Conservation (phyloP, 1,140 invertebrate genomes). For the Drosophila bocki region DNA sequence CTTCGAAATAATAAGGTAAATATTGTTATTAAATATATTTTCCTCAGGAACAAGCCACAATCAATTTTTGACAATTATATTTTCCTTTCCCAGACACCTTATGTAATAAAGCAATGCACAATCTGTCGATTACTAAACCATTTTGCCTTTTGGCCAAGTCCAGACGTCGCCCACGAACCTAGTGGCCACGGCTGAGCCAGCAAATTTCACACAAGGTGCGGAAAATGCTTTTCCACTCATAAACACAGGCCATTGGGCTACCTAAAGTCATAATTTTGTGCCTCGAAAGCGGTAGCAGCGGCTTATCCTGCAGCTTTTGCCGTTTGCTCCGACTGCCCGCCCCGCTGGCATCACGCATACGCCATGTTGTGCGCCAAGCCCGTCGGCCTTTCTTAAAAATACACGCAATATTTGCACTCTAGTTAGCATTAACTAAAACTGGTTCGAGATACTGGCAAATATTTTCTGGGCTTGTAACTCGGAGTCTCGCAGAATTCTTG, state of each 20-base stretch:
- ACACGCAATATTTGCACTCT: conserved; percentile 55
- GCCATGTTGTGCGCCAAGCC: conserved; percentile 65
- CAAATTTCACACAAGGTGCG: conserved; percentile 33
- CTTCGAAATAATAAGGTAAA: neutral
- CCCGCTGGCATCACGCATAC: conserved; percentile 60
- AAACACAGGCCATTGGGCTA: conserved; percentile 42
- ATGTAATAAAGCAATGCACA: conserved; percentile 26
- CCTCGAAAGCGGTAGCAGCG: conserved; percentile 19
- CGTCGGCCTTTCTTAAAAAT: conserved; percentile 61
- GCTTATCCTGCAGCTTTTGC: conserved; percentile 35
- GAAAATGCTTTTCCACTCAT: conserved; percentile 43
- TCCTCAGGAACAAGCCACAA: neutral
- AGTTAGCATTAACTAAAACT: conserved; percentile 46
- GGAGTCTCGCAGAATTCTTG: conserved; percentile 15
- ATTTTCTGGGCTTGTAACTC: conserved; percentile 4
- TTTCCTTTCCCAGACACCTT: conserved; percentile 10
- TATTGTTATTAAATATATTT: neutral
- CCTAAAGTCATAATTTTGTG: conserved; percentile 45
- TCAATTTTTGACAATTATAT: conserved; percentile 1
- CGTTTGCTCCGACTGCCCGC: conserved; percentile 44
- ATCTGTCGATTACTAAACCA: conserved; percentile 9
- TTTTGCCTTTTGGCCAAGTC: conserved; percentile 29
- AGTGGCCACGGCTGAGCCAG: neutral
- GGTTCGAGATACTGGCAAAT: conserved; percentile 29
- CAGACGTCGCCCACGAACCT: conserved; percentile 33